Base-by-base conservation (phyloP, 2,113 vertebrate species). In the Podarcis raffonei region DNA sequence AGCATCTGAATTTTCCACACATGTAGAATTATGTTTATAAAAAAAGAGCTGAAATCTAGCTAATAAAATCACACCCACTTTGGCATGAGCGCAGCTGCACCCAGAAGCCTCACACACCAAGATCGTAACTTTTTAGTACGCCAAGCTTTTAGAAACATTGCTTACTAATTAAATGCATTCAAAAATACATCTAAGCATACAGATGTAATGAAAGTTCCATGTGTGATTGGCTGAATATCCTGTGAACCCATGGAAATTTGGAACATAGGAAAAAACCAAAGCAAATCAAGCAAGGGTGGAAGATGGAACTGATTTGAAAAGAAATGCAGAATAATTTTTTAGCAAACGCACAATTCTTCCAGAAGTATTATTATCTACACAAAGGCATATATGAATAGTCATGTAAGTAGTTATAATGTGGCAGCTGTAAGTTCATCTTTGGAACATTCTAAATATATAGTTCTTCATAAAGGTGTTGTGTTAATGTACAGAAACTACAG, bases 391-490 rank as follows among this genome's bases (percentile, higher is more conserved):
- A 68, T 30, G 20, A 83, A 30, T 20, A 68, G 68, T 68, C 2
- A 35, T 62, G 62, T 18, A 27, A 30, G 8, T 12, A 74, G n/a
- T 20, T 37, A 7, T 75, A 32, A 6, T 37, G 6, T 75, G n/a
- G 71, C 9, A 74, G n/a, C n/a, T 16, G 16, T 37, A 76, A 76
- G 35, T 39, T 11, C 74, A 76, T 74, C 13, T 74, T 6, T 74
- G 4, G 15, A 85, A 85, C 16, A 30, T 62, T 86, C 42, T 2
- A 15, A 80, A 15, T 16, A 65, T 89, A 84, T 85, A 57, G 80
- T 74, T 3, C 4, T 30, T 90, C 4, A 35, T 5, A n/a, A 71
- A 74, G 90, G 93, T 65, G 68, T 27, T 80, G 22, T 81, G 83
- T 1, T 57, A 77, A 65, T 77, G 62, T 35, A 11, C 5, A 89